These are phyloP conservation scores for Cyphomyrmex costatus DNA, from an alignment of 1,140 invertebrate genomes.

Conservation along the genomic window DNA sequence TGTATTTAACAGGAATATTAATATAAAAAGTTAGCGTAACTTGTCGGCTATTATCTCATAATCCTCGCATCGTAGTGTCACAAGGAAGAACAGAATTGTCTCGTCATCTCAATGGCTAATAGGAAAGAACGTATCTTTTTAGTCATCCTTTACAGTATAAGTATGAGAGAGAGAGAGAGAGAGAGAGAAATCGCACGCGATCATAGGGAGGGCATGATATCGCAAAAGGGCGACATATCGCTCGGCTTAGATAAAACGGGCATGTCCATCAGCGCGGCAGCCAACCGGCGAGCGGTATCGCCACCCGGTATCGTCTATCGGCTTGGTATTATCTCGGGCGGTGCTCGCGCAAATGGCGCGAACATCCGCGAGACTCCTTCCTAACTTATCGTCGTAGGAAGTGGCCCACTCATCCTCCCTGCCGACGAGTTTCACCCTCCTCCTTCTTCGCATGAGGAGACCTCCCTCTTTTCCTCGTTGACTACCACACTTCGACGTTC, in stretches of 20 bases:
- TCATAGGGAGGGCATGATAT: conserved; percentile 40
- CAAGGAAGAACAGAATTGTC: neutral
- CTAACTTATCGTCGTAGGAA: conserved; percentile 85
- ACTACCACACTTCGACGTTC: conserved; percentile 38
- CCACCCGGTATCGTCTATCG: conserved; percentile 80
- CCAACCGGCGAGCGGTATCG: conserved; percentile 70
- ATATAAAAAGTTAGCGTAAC: neutral
- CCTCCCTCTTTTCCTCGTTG: conserved; percentile 14
- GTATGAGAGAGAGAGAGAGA: neutral
- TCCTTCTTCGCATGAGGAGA: neutral
- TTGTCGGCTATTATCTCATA: neutral
- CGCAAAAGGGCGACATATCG: conserved; percentile 59
- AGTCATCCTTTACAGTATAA: conserved; percentile 4
- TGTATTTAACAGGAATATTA: too few relatives aligned
- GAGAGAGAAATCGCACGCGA: conserved; percentile 36
- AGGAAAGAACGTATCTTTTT: conserved; percentile 11
- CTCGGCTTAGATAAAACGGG: conserved; percentile 67
- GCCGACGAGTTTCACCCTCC: conserved; percentile 45
- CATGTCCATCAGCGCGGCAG: conserved; percentile 78
- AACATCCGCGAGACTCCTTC: conserved; percentile 83
- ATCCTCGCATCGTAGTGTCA: neutral
- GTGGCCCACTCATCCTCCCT: conserved; percentile 78
- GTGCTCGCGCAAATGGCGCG: conserved; percentile 83
- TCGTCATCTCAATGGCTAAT: neutral
- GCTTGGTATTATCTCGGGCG: conserved; percentile 79